Evolutionary conservation across 2,797 vertebrate genomes (phyloP), one percentile per base, ranked within the genome.

Genomic region (Pelochelys cantorii): DNA sequence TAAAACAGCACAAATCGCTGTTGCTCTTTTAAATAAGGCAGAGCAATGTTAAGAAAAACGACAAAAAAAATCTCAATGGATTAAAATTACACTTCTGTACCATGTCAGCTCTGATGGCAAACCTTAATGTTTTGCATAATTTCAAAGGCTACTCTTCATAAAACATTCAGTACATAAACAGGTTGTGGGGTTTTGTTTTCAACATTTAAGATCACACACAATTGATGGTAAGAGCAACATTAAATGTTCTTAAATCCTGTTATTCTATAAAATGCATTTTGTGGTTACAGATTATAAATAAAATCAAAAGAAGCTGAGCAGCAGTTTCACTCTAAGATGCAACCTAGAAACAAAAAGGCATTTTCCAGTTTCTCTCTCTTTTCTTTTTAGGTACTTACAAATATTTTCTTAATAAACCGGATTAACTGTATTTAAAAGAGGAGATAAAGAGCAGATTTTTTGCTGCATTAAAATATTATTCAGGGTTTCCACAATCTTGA

Each of bases 11-110:
- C 97, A 97, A 97, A 97, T 96, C 85, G 87, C 97, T 96, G 98
- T 97, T 97, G 97, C 98, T 97, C 97, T 97, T 98, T 98, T 98
- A 98, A 98, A 98, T 98, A 98, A 98, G 98, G 97, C 96, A 97
- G 96, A 96, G 95, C 94, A 98, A 96, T 90, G 95, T 97, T 97
- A 94, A 97, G 97, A 97, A 98, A 97, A 98, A 97, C 97, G 86
- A 97, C 87, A 93, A 94, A 97, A 98, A 97, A 97, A 97, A 96
- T 97, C 98, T 98, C 92, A 87, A 78, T 90, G 96, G 97, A 98
- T 98, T 97, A 97, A 98, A 98, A 96, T 94, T 96, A 95, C 96
- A 96, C 97, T 98, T 97, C 98, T 98, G 97, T 96, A 97, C 94
- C 94, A 12, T 90, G 95, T 98, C 97, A 97, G 93, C 13, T 23